Percentiles rank a stretch among this genome's conserved stretches.
These are phyloP conservation scores for Diceros bicornis DNA, from an alignment of 2,797 vertebrate species.

Conservation along the genomic window DNA sequence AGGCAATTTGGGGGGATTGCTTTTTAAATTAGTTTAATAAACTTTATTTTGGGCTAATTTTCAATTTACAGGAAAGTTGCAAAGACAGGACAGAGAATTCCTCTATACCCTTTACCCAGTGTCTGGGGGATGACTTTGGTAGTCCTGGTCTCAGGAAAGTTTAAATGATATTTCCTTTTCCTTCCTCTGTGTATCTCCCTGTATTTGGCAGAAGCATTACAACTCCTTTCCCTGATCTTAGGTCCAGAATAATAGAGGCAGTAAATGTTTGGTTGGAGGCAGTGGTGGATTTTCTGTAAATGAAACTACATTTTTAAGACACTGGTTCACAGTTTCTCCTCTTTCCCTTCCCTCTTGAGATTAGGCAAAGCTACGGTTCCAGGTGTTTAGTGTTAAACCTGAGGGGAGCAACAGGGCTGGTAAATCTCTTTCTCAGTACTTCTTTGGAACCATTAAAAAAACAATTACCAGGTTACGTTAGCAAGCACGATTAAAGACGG, in stretches of 20 bases:
- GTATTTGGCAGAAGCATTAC: background rate
- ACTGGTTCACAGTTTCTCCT: conserved; percentile 40
- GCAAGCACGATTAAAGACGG: background rate
- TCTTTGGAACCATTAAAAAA: conserved; percentile 69
- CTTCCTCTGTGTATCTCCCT: background rate
- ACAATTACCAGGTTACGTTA: conserved; percentile 42
- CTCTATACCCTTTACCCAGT: background rate
- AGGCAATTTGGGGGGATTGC: background rate
- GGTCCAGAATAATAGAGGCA: background rate
- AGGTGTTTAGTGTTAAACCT: conserved; percentile 69
- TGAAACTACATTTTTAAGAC: background rate
- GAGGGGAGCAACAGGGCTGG: conserved; percentile 31
- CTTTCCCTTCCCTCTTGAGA: conserved; percentile 60
- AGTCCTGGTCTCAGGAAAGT: conserved; percentile 29
- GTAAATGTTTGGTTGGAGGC: conserved; percentile 1
- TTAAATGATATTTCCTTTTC: conserved; percentile 10
- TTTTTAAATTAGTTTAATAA: conserved; percentile 44
- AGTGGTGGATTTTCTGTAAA: background rate
- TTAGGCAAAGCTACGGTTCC: conserved; percentile 41
- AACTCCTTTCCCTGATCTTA: background rate
- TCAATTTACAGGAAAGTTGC: conserved; percentile 31
- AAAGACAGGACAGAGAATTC: conserved; percentile 1
- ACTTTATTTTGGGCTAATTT: conserved; percentile 34
- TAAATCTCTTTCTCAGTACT: conserved; percentile 62
- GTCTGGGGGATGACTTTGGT: background rate